Evolutionary conservation across 2,113 vertebrate species (phyloP).

Genomic region (Pica pica): DNA sequence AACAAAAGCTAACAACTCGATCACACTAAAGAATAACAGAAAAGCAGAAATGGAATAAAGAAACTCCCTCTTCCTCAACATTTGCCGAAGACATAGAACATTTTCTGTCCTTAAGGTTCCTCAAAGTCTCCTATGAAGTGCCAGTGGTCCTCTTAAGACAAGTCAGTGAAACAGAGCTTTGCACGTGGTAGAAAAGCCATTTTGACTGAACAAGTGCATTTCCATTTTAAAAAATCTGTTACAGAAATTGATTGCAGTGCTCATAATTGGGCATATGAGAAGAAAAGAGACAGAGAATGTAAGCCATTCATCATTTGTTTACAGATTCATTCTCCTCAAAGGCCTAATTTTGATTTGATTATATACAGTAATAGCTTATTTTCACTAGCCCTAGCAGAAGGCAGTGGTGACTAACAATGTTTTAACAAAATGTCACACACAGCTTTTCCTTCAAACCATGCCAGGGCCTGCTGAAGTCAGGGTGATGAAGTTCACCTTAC

Average conservation of each 20-base stretch:
- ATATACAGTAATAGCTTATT: background rate
- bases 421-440: background rate
- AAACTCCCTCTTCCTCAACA: background rate
- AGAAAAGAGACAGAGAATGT: background rate
- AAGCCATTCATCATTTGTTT: background rate
- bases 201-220: background rate
- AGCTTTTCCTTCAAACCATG: background rate
- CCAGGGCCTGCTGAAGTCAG: background rate
- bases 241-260: background rate
- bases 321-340: background rate
- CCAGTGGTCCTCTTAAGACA: background rate
- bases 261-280: background rate
- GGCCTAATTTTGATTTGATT: background rate
- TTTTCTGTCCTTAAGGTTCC: background rate
- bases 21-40: background rate
- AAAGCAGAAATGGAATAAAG: background rate
- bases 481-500: background rate
- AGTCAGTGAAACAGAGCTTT: background rate
- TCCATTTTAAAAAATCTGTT: background rate
- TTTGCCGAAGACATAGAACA: background rate
- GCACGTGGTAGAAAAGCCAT: background rate
- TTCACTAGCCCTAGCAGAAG: background rate
- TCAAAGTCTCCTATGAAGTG: background rate
- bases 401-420: background rate
- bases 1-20: background rate